Evolutionary conservation across 2,888 invertebrate genomes (phyloP), one percentile per base, ranked within the genome.

Genomic region (Julus scanicus): DNA sequence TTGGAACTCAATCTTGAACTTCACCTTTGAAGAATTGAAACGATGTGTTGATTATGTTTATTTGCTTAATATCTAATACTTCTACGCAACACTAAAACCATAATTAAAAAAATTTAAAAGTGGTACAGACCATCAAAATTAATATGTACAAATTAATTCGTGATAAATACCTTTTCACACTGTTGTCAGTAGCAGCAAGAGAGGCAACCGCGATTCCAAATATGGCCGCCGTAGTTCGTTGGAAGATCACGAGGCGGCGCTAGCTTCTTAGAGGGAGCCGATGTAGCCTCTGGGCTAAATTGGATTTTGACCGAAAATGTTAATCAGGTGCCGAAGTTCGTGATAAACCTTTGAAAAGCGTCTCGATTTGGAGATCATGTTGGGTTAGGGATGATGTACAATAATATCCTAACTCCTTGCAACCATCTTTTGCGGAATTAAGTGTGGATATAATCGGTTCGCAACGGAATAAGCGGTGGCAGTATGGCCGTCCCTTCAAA

Each of bases 241-340:
- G 3, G 9, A 71, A 8, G 9, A 3, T 29, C 71, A 9, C 71
- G 1, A 71, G 71, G 29, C 6, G 71, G 71, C 29, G 71, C 71
- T 11, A 71, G 29, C 71, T 20, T 6, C 29, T 2, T 20, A n/a
- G 2, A n/a, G n/a, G 63, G 63, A 63, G 63, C 17, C 63, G 63
- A n/a, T 63, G 4, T 71, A 71, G 71, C 71, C 71, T 71, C 71
- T 20, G 71, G 71, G 6, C 71, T 71, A 71, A 71, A 71, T 15
- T 71, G 71, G 71, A 20, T 20, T 71, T 71, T 71, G 71, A 71
- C 71, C 71, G 71, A 71, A 29, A 71, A 71, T 71, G n/a, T 2
- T 71, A 71, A 71, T 71, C 71, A 71, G 71, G 11, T n/a, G 29
- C 29, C 71, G 71, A 71, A 71, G 71, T 71, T 71, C 71, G 71